phyloP scores from a whole-genome alignment of 2,797 vertebrate genomes.

The Propithecus perrieri region DNA sequence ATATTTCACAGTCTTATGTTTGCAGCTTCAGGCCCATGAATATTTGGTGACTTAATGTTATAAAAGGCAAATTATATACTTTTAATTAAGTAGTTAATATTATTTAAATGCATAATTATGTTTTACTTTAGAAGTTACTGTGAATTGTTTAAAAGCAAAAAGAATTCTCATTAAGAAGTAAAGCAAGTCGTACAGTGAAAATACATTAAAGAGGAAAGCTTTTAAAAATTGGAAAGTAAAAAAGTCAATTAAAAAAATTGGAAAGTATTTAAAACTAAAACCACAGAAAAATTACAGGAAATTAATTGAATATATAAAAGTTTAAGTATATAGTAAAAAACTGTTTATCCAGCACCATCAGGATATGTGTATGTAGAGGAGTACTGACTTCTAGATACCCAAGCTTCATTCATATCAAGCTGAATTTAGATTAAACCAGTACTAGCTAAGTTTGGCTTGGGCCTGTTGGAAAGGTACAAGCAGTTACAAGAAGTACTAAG shows the following conservation, averaged over 20 bases:
- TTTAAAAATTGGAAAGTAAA: not conserved
- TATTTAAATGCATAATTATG: not conserved
- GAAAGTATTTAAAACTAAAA: not conserved
- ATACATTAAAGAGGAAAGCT: not conserved
- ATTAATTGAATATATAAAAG: not conserved
- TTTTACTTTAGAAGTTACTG: not conserved
- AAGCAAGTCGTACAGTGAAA: not conserved
- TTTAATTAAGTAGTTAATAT: not conserved
- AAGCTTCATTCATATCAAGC: not conserved
- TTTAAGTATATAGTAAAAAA: not conserved
- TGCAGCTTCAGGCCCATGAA: not conserved
- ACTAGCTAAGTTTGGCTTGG: not conserved
- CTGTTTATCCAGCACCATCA: not conserved
- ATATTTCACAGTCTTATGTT: not conserved
- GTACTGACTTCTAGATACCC: not conserved
- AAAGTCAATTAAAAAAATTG: too few species aligned
- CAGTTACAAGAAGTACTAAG: not conserved
- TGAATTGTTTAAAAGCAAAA: not conserved
- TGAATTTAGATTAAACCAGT: not conserved
- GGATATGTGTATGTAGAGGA: not conserved
- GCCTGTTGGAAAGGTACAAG: not conserved
- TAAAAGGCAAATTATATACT: not conserved
- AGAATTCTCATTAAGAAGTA: conserved; percentile 8
- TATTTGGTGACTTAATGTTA: conserved; percentile 34
- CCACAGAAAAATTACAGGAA: not conserved